These are phyloP conservation scores for Apodemus speciosus DNA, from an alignment of 2,113 vertebrate genomes.

Conservation along the genomic window DNA sequence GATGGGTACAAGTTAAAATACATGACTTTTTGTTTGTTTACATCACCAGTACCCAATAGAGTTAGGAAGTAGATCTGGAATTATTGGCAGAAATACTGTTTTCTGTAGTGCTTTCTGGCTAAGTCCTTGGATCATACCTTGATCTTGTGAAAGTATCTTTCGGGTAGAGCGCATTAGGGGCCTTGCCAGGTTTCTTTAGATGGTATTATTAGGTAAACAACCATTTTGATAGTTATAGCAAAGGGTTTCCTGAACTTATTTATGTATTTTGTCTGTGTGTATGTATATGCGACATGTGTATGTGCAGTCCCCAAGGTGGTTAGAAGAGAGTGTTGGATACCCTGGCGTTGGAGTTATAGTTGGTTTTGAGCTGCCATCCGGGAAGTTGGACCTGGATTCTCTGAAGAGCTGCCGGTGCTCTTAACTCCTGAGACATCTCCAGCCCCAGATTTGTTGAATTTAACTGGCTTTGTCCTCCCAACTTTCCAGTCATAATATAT, in stretches of 20 bases:
- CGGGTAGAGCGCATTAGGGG: background rate
- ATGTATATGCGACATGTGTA: background rate
- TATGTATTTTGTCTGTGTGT: background rate
- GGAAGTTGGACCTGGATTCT: background rate
- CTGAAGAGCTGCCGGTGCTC: background rate
- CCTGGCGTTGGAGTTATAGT: background rate
- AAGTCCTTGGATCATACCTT: background rate
- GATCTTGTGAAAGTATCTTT: slow-evolving; percentile 3
- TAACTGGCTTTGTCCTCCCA: background rate
- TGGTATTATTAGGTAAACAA: background rate
- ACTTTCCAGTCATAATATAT: background rate
- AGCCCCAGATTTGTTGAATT: background rate
- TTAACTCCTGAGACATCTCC: background rate
- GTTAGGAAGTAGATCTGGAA: background rate
- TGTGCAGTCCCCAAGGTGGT: background rate
- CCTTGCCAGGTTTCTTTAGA: background rate
- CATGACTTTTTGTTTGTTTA: background rate
- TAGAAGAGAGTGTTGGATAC: background rate
- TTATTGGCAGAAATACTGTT: background rate
- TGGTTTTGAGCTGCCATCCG: background rate
- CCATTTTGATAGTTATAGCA: background rate
- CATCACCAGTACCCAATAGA: background rate
- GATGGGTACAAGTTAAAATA: background rate
- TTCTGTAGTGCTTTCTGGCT: background rate
- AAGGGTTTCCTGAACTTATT: background rate